Evolutionary conservation across 2,888 invertebrate genomes (phyloP).

Genomic region (Parthenolecanium corni): DNA sequence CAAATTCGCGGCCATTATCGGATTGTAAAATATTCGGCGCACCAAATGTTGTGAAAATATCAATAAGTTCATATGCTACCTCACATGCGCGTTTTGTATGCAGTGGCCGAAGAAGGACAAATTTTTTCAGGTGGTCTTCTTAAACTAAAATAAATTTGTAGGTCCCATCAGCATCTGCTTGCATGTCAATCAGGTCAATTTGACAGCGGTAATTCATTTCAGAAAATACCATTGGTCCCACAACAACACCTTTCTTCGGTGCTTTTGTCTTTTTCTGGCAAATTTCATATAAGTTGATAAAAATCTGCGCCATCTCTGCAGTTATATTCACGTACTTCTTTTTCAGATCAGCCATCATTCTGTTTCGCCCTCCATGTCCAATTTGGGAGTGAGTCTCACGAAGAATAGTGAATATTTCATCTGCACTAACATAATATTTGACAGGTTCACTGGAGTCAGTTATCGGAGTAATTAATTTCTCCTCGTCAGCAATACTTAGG

Average conservation of each 20-base stretch:
- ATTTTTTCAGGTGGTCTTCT: slow-evolving; percentile 37
- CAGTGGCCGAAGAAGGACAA: slow-evolving; percentile 36
- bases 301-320: background rate
- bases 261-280: background rate
- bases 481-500: background rate
- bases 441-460: background rate
- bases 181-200: slow-evolving; percentile 36
- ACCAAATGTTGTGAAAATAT: slow-evolving; percentile 31
- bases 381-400: background rate
- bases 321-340: background rate
- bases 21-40: slow-evolving; percentile 31
- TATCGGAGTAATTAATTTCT: background rate
- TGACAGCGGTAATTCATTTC: slow-evolving; percentile 31
- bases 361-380: background rate
- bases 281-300: background rate
- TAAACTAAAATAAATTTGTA: slow-evolving; percentile 37
- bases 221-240: background rate
- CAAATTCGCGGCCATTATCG: slow-evolving; percentile 35
- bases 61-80: slow-evolving; percentile 34
- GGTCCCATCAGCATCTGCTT: slow-evolving; percentile 36
- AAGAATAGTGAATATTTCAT: background rate
- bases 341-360: background rate
- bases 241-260: background rate
- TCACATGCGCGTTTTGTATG: slow-evolving; percentile 34
- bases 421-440: background rate